Evolutionary conservation across 2,888 invertebrate species (phyloP).

Genomic region (Rhodophaea formosa): DNA sequence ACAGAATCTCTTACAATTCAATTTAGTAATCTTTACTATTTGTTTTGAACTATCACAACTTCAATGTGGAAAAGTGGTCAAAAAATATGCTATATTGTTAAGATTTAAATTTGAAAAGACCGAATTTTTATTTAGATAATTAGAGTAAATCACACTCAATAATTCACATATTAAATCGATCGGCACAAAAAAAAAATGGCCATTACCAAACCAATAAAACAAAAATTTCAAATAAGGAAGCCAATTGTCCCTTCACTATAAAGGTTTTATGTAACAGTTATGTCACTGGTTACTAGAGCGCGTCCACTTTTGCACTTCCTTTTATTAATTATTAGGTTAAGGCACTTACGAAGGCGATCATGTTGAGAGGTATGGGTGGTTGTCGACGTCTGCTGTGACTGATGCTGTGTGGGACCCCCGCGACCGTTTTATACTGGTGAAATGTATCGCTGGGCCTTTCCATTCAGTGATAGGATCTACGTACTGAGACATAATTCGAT

Average conservation of each 20-base stretch:
- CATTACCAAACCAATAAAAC: background rate
- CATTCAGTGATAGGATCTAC: slow-evolving; percentile 68
- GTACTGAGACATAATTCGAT: slow-evolving; percentile 35
- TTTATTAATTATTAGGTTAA: slow-evolving; percentile 21
- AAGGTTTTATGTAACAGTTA: slow-evolving; percentile 27
- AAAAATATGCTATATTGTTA: too few relatives aligned
- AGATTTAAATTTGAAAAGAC: too few relatives aligned
- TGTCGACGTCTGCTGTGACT: slow-evolving; percentile 67
- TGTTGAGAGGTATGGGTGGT: slow-evolving; percentile 65
- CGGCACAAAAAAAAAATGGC: too few relatives aligned
- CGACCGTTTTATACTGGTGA: slow-evolving; percentile 75
- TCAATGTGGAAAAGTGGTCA: too few relatives aligned
- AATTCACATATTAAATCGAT: too few relatives aligned
- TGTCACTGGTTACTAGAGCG: slow-evolving; percentile 19
- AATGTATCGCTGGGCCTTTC: slow-evolving; percentile 70
- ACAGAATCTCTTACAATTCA: too few relatives aligned
- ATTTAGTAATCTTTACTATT: too few relatives aligned
- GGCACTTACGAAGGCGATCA: slow-evolving; percentile 76
- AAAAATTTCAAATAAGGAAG: slow-evolving; percentile 15
- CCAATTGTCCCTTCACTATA: slow-evolving; percentile 32
- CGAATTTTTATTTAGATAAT: too few relatives aligned
- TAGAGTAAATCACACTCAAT: too few relatives aligned
- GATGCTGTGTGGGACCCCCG: slow-evolving; percentile 58
- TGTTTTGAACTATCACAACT: too few relatives aligned
- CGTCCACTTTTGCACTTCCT: background rate